Base-by-base conservation (phyloP, 2,113 vertebrate species). In the Atherinomorus stipes region DNA sequence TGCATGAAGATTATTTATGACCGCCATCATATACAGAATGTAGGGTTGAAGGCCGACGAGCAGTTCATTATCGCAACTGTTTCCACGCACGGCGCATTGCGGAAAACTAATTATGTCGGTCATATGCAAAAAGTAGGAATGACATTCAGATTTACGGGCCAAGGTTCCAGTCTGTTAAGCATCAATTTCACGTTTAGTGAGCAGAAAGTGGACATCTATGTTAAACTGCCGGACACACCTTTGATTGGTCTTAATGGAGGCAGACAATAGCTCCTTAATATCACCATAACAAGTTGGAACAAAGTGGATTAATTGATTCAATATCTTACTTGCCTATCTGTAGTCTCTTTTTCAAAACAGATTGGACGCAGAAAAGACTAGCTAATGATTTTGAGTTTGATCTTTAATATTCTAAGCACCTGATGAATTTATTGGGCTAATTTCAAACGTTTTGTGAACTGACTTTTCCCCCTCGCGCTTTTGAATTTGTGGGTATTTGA, bases 141-240 rank as follows among this genome's bases (percentile, higher is more conserved):
- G 76, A 81, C 80, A 89, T 90, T 87, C 66, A 78, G 21, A 83
- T 87, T 88, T 87, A 88, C 51, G 57, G 70, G 78, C 40, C 12
- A 50, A 31, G 57, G 83, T 92, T 90, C 84, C 87, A 31, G 77
- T 52, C 81, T 85, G 88, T 90, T 91, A 83, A 71, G 69, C 83
- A 78, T 81, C 85, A 89, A 89, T 92, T 92, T 90, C 87, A 91
- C 81, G 74, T 88, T 63, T 85, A 83, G 69, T 84, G 84, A 88
- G 85, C 84, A 89, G 67, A 63, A 83, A 85, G 80, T 89, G 84
- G 64, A 83, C 82, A 58, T 90, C 61, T 64, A 66, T 56, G 78
- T 85, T 82, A 76, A 85, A 86, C 77, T 77, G 73, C 56, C 4
- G 57, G 67, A 49, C 71, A 61, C 38, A 49, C 73, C 34, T 2